Conservation (phyloP, 2,888 invertebrate species). For the Dolichomitus sp. region DNA sequence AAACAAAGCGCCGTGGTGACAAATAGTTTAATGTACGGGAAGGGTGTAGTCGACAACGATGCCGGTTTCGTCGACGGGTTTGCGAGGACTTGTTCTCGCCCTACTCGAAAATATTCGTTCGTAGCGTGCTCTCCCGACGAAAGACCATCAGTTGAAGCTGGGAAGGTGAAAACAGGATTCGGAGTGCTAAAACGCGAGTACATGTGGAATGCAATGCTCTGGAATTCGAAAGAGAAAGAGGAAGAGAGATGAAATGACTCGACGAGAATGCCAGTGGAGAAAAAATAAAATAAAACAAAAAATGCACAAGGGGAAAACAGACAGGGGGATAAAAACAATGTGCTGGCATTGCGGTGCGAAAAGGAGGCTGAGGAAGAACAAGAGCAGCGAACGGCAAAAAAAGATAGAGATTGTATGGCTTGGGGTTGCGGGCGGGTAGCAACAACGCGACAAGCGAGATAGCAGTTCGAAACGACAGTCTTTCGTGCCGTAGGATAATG, state of each 20-base stretch:
- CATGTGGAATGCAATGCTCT: conserved; percentile 11
- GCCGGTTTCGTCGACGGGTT: conserved; percentile 22
- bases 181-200: conserved; percentile 22
- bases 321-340: conserved; percentile 48
- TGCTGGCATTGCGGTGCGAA: background rate
- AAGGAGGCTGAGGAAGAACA: conserved; percentile 35
- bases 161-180: conserved; percentile 16
- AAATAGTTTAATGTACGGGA: conserved; percentile 48
- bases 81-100: background rate
- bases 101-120: conserved; percentile 50
- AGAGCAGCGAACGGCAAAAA: conserved; percentile 6
- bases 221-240: conserved; percentile 18
- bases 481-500: conserved; percentile 45
- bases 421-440: conserved; percentile 16
- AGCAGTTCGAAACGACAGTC: conserved; percentile 30
- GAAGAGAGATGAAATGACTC: conserved; percentile 26
- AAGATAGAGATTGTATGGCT: background rate
- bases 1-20: conserved; percentile 55
- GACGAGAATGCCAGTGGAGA: conserved; percentile 14
- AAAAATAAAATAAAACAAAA: conserved; percentile 29
- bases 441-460: conserved; percentile 15
- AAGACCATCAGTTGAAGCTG: conserved; percentile 4
- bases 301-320: conserved; percentile 11
- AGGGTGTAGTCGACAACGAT: conserved; percentile 8
- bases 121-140: conserved; percentile 1